phyloP scores from a whole-genome alignment of 2,888 invertebrate genomes.

The Bugula neritina region DNA sequence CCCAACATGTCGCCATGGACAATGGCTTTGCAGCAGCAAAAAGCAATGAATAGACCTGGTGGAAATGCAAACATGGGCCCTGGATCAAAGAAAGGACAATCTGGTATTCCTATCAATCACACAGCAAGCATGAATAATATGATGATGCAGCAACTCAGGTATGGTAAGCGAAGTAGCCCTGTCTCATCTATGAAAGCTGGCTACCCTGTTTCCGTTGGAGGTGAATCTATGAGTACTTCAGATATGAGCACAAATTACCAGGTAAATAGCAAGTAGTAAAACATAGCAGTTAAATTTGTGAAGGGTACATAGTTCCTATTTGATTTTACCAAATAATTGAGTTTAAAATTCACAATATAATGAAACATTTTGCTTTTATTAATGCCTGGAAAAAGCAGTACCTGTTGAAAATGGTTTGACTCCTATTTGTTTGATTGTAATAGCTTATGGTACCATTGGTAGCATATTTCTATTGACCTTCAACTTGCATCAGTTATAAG shows the following conservation, averaged over 20 bases:
- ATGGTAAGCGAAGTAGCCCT: constrained; percentile 1
- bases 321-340: too few species aligned
- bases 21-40: constrained; percentile 11
- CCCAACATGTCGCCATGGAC: constrained; percentile 25
- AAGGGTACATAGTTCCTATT: too few species aligned
- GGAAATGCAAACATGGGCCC: constrained; percentile 6
- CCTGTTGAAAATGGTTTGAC: too few species aligned
- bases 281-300: too few species aligned
- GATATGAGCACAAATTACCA: not conserved
- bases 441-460: too few species aligned
- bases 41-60: constrained; percentile 9
- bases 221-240: not conserved
- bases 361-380: too few species aligned
- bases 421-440: too few species aligned
- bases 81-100: constrained; percentile 21
- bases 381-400: too few species aligned
- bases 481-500: too few species aligned
- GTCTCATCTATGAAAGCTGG: not conserved
- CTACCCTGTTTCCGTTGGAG: not conserved
- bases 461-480: too few species aligned
- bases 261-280: too few species aligned
- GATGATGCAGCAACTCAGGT: constrained; percentile 3
- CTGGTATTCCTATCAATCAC: constrained; percentile 10
- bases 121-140: not conserved
- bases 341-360: too few species aligned